Base-by-base conservation (phyloP, 2,888 invertebrate species). In the Desoria tigrina region DNA sequence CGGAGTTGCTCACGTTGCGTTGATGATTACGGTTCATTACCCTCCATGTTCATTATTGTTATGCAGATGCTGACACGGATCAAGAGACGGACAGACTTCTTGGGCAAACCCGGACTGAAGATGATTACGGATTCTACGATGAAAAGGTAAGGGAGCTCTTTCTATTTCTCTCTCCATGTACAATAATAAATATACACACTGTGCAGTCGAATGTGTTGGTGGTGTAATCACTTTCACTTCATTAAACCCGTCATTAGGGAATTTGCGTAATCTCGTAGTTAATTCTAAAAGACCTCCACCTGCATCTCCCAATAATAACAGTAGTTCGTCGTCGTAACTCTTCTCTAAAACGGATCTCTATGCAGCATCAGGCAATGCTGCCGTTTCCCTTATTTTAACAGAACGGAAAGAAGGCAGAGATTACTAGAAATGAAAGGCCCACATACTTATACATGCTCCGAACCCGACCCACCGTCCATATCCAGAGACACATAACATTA, bases 51-150 rank as follows among this genome's bases (percentile, higher is more conserved):
- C 27, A 42, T 58, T 58, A 53, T 54, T 45, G 51, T 24, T 51
- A 60, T 71, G 51, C 72, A 79, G 94, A 94, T 82, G 93, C 94
- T 27, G 97, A 97, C 79, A 98, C 97, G 0, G 97, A 98, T 81
- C 86, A 96, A 76, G 97, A 97, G 83, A 97, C 97, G n/a, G 97
- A 97, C 81, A 85, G 96, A 77, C 83, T 97, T 69, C 85, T 97
- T 68, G 95, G 96, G 21, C 95, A 96, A 79, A 95, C 96, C 80
- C 84, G 94, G 74, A 89, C 92, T n/a, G 76, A 76, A 53, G 93
- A 93, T 77, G 93, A 93, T 80, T 91, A 92, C 80, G 92, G 92
- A 66, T 93, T 92, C 82, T 93, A 91, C 77, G 92, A 93, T 78
- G 92, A 93, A 74, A 92, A 92, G 84, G 78, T 80, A 76, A 63